Conservation (phyloP, 2,113 vertebrate species). For the Hydrochoerus hydrochaeris region DNA sequence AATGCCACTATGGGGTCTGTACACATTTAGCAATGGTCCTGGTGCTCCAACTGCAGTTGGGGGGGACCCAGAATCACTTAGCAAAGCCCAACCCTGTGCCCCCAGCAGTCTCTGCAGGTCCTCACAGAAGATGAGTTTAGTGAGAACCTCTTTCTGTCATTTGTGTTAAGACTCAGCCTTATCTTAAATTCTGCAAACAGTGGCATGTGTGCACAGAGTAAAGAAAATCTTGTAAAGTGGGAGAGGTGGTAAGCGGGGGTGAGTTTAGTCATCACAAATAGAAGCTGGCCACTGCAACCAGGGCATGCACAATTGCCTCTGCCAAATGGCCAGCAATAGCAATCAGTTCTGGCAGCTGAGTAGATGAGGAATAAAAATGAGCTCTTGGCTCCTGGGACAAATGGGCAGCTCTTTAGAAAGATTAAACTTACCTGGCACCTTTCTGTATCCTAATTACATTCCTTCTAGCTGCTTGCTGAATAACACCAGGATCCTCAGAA, state of each 20-base stretch:
- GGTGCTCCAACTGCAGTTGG: not conserved
- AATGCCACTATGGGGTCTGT: not conserved
- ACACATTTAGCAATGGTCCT: not conserved
- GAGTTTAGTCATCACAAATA: constrained; percentile 35
- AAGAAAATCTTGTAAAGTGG: not conserved
- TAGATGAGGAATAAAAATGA: constrained; percentile 57
- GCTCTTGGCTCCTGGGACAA: not conserved
- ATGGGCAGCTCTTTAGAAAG: constrained; percentile 38
- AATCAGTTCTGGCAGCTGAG: constrained; percentile 37
- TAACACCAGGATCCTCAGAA: not conserved
- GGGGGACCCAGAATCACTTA: not conserved
- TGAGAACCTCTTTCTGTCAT: not conserved
- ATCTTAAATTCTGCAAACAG: not conserved
- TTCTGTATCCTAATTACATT: constrained; percentile 48
- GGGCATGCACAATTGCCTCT: not conserved
- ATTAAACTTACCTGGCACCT: not conserved
- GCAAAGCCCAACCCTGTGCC: not conserved
- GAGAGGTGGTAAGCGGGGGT: not conserved
- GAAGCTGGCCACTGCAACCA: not conserved
- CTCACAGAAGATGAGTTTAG: not conserved
- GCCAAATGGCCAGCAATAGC: not conserved
- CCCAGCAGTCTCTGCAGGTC: not conserved
- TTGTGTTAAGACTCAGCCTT: not conserved
- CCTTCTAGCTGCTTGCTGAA: constrained; percentile 29
- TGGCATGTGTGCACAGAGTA: not conserved